Percentiles rank a stretch among this genome's conserved stretches.
Conservation (phyloP, 2,888 invertebrate genomes). For the Limnephilus lunatus region DNA sequence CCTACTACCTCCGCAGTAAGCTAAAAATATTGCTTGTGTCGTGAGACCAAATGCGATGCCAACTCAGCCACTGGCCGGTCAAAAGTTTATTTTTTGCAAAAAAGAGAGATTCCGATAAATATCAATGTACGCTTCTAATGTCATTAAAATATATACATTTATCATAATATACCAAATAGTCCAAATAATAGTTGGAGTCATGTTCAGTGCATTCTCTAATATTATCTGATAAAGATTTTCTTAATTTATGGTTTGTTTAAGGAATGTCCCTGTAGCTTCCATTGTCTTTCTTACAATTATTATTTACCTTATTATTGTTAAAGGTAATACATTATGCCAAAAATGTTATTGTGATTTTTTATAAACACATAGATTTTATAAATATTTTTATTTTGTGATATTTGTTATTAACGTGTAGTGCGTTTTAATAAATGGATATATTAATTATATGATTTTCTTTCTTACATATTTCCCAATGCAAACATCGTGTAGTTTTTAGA, state of each 20-base stretch:
- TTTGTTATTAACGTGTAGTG: conserved; percentile 43
- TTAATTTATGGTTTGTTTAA: not conserved
- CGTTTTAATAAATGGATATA: conserved; percentile 42
- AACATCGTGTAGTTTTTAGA: not conserved
- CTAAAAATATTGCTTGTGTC: too few relatives aligned
- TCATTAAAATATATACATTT: not conserved
- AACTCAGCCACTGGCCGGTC: too few relatives aligned
- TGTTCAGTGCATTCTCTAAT: not conserved
- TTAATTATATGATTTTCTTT: not conserved
- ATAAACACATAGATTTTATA: conserved; percentile 41
- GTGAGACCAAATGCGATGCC: too few relatives aligned
- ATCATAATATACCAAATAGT: not conserved
- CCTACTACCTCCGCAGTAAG: too few relatives aligned
- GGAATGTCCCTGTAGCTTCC: not conserved
- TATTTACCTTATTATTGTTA: conserved; percentile 25
- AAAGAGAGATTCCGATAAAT: not conserved
- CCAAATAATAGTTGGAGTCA: not conserved
- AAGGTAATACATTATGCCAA: conserved; percentile 26
- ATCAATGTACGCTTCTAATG: not conserved
- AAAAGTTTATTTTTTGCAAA: too few relatives aligned
- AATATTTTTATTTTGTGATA: conserved; percentile 39
- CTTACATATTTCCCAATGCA: not conserved
- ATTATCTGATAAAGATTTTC: not conserved
- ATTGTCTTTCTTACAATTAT: conserved; percentile 7
- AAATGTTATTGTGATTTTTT: conserved; percentile 41